Evolutionary conservation across 2,888 invertebrate genomes (phyloP).

Genomic region (Caenorhabditis sp.): DNA sequence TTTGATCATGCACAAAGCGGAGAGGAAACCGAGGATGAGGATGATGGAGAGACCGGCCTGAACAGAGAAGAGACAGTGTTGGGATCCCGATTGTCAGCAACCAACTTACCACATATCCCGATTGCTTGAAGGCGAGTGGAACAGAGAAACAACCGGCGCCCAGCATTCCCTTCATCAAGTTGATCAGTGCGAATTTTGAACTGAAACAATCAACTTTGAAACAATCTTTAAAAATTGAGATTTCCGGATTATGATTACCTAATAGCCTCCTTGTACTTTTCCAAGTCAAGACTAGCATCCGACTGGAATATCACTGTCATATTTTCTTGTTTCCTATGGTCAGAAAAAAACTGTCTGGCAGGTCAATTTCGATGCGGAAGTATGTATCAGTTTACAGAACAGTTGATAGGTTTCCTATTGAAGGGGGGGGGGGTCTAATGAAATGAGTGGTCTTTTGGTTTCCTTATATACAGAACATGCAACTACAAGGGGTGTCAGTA

Average conservation of each 20-base stretch:
- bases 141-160: constrained; percentile 80
- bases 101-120: constrained; percentile 73
- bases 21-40: constrained; percentile 78
- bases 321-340: too few relatives aligned
- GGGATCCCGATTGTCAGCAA: not conserved
- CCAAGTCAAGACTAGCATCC: constrained; percentile 34
- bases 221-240: too few relatives aligned
- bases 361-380: not conserved
- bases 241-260: constrained; percentile 24
- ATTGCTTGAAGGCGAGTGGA: constrained; percentile 80
- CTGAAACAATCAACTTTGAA: too few relatives aligned
- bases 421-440: not conserved
- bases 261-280: constrained; percentile 40
- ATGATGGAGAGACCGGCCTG: constrained; percentile 77
- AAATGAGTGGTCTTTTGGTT: not conserved
- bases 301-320: constrained; percentile 48
- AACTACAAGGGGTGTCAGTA: too few relatives aligned
- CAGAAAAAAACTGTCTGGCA: not conserved
- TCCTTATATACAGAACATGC: too few relatives aligned
- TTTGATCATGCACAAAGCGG: constrained; percentile 79
- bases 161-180: constrained; percentile 80
- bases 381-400: not conserved
- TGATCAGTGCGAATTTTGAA: constrained; percentile 73
- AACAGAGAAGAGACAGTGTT: constrained; percentile 27
- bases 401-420: too few relatives aligned